A percentile compares a stretch with the other conserved stretches of the same genome.
These are phyloP conservation scores for Drosophila ercepeae DNA, from an alignment of 1,140 invertebrate species.

Conservation along the genomic window DNA sequence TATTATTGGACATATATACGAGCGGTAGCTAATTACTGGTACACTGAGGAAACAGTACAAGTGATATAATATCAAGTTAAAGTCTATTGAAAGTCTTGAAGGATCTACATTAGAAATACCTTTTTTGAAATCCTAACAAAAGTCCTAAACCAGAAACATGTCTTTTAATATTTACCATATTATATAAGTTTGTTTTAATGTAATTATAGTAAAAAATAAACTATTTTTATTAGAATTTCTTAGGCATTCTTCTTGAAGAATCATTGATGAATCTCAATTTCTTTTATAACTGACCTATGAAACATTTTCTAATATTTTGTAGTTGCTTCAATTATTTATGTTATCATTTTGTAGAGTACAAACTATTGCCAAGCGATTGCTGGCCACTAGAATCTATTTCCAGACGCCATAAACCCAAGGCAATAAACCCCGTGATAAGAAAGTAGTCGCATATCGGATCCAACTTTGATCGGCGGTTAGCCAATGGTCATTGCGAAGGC, in stretches of 20 bases:
- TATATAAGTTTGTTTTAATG: no score
- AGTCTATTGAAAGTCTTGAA: not conserved
- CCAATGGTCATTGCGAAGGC: not conserved
- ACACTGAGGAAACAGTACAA: conserved; percentile 23
- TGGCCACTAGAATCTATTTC: conserved; percentile 22
- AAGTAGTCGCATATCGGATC: not conserved
- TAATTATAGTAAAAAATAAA: not conserved
- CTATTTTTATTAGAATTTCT: no score
- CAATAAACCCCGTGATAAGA: conserved; percentile 38
- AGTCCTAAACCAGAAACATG: no score
- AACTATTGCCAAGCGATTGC: not conserved
- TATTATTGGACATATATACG: not conserved
- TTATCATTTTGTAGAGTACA: not conserved
- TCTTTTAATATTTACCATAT: no score
- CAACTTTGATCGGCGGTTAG: conserved; percentile 1
- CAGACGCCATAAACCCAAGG: conserved; percentile 9
- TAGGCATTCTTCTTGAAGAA: no score
- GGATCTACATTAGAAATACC: not conserved
- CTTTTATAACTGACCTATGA: conserved; percentile 2
- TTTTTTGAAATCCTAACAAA: no score
- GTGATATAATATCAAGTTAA: no score
- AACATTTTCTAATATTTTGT: not conserved
- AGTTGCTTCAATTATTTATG: not conserved
- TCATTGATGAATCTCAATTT: not conserved
- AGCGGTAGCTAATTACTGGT: conserved; percentile 24